phyloP scores from a whole-genome alignment of 2,113 vertebrate genomes.

The Lagopus muta region DNA sequence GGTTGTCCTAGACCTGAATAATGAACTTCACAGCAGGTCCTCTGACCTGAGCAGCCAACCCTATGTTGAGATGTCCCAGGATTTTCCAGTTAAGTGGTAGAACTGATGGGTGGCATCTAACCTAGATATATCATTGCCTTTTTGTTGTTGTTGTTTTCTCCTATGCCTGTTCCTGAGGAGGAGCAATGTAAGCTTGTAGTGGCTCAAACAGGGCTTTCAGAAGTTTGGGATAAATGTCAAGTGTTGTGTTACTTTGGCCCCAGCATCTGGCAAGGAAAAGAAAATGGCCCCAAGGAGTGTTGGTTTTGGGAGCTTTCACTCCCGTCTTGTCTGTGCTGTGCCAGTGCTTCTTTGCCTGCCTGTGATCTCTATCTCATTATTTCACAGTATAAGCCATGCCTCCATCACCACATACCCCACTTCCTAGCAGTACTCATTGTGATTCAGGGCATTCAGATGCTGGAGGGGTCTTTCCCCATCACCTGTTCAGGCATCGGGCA shows the following conservation, averaged over 20 bases:
- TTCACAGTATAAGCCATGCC: neutral
- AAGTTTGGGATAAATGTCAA: neutral
- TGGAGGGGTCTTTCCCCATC: neutral
- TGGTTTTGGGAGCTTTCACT: neutral
- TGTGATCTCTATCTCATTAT: neutral
- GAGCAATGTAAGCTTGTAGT: neutral
- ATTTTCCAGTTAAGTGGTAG: neutral
- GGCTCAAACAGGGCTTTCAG: neutral
- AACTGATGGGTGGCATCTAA: neutral
- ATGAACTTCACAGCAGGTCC: constrained; percentile 28
- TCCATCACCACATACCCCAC: neutral
- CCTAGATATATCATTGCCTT: neutral
- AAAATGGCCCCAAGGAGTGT: neutral
- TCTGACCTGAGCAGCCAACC: neutral
- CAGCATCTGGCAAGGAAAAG: neutral
- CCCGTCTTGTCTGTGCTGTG: neutral
- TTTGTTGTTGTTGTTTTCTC: neutral
- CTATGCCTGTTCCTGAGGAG: neutral
- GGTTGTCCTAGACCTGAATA: neutral
- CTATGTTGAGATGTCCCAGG: neutral
- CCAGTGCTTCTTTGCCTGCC: neutral
- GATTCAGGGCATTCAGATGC: neutral
- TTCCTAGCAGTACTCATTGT: neutral
- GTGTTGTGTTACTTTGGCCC: neutral
- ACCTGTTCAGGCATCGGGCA: neutral